phyloP scores from a whole-genome alignment of 1,140 invertebrate genomes.

The Ephestia elutella region DNA sequence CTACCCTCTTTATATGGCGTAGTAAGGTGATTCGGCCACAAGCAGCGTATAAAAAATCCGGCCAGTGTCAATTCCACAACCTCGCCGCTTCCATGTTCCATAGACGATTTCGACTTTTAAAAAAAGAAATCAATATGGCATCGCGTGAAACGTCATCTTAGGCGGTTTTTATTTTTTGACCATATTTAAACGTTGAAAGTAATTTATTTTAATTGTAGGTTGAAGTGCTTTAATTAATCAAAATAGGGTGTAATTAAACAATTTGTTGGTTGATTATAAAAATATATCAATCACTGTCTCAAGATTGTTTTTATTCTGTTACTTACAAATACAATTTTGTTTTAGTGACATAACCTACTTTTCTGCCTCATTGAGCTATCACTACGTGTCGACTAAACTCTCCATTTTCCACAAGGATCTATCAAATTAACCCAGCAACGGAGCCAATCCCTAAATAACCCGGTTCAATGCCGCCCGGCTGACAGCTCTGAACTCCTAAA shows the following conservation, averaged over 20 bases:
- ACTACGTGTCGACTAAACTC: no score
- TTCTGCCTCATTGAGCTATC: no score
- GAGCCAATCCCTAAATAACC: no score
- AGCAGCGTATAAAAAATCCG: constrained; percentile 40
- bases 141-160: not conserved
- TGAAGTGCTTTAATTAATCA: not conserved
- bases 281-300: no score
- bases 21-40: constrained; percentile 1
- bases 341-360: no score
- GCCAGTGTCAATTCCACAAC: constrained; percentile 44
- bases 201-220: not conserved
- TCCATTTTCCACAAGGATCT: no score
- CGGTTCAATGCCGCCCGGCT: not conserved
- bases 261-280: no score
- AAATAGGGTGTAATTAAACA: no score
- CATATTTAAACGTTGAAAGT: not conserved
- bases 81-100: constrained; percentile 20
- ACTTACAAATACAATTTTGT: no score
- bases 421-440: no score
- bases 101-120: constrained; percentile 30
- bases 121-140: constrained; percentile 1
- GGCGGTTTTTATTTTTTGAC: not conserved
- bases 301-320: no score
- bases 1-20: not conserved
- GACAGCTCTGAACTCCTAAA: not conserved